phyloP scores from a whole-genome alignment of 2,888 invertebrate species.

The Drosophila quasianomalipes region DNA sequence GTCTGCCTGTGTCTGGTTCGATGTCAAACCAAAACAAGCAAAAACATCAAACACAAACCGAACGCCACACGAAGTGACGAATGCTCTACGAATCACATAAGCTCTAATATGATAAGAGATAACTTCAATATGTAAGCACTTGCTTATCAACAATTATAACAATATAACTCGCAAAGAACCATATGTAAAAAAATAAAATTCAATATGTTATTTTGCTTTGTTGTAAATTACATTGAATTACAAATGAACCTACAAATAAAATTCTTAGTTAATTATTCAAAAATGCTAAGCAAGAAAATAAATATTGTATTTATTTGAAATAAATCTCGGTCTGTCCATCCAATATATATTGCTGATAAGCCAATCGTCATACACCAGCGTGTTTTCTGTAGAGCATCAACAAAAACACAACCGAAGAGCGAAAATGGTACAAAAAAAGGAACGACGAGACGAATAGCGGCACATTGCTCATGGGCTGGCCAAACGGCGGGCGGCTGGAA shows the following conservation, averaged over 20 bases:
- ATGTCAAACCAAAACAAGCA: slow-evolving; percentile 66
- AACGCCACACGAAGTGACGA: slow-evolving; percentile 54
- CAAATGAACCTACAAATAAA: neutral
- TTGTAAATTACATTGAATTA: neutral
- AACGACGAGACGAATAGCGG: slow-evolving; percentile 65
- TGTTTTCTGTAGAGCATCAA: slow-evolving; percentile 38
- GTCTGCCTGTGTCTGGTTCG: slow-evolving; percentile 49
- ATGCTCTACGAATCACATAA: slow-evolving; percentile 60
- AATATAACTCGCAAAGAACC: neutral
- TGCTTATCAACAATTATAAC: neutral
- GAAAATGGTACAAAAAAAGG: slow-evolving; percentile 31
- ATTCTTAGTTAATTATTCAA: neutral
- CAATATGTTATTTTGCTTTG: neutral
- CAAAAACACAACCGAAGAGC: slow-evolving; percentile 59
- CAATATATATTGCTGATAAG: slow-evolving; percentile 32
- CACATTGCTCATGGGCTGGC: slow-evolving; percentile 67
- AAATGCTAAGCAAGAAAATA: neutral
- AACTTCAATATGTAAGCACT: slow-evolving; percentile 14
- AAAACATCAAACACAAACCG: slow-evolving; percentile 33
- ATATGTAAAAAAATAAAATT: neutral
- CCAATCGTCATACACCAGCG: slow-evolving; percentile 29
- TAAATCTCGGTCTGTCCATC: slow-evolving; percentile 11
- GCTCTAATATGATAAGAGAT: slow-evolving; percentile 31
- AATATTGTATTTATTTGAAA: neutral
- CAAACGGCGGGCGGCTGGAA: slow-evolving; percentile 67